Percentiles rank a stretch among this genome's conserved stretches.
Evolutionary conservation across 2,888 invertebrate genomes (phyloP).

Genomic region (Cryptophagus acutangulus): DNA sequence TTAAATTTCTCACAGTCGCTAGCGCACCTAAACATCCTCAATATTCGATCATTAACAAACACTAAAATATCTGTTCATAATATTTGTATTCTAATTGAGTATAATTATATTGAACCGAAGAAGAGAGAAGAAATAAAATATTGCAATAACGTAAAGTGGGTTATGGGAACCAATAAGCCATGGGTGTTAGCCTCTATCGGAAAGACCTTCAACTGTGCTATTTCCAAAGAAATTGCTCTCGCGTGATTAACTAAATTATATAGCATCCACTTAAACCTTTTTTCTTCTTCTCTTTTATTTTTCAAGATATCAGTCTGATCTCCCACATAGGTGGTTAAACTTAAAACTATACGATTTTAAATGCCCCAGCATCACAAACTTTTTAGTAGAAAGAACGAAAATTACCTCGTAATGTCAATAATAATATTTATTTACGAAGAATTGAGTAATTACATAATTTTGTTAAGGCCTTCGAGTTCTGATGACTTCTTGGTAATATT

Average conservation of each 20-base stretch:
- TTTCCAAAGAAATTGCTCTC: conserved; percentile 2
- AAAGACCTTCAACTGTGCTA: conserved; percentile 6
- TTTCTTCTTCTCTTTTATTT: conserved; percentile 1
- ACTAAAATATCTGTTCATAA: no score
- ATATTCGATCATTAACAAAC: no score
- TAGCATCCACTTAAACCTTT: not conserved
- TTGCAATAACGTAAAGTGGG: no score
- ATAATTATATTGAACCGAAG: no score
- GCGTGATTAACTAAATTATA: conserved; percentile 6
- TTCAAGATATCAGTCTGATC: not conserved
- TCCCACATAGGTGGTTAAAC: not conserved
- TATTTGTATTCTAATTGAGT: no score
- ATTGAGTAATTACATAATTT: conserved; percentile 14
- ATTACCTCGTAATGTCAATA: no score
- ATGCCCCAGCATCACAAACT: no score
- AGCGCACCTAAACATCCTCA: no score
- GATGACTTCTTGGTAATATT: conserved; percentile 53
- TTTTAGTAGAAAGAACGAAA: no score
- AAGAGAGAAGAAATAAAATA: no score
- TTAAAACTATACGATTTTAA: no score
- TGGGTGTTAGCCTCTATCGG: conserved; percentile 2
- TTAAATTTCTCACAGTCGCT: no score
- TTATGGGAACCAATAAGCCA: conserved; percentile 4
- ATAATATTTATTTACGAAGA: not conserved
- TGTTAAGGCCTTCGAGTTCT: conserved; percentile 35